A percentile compares a stretch with the other conserved stretches of the same genome.
These are phyloP conservation scores for Rhodophaea formosa DNA, from an alignment of 2,888 invertebrate genomes.

Conservation along the genomic window DNA sequence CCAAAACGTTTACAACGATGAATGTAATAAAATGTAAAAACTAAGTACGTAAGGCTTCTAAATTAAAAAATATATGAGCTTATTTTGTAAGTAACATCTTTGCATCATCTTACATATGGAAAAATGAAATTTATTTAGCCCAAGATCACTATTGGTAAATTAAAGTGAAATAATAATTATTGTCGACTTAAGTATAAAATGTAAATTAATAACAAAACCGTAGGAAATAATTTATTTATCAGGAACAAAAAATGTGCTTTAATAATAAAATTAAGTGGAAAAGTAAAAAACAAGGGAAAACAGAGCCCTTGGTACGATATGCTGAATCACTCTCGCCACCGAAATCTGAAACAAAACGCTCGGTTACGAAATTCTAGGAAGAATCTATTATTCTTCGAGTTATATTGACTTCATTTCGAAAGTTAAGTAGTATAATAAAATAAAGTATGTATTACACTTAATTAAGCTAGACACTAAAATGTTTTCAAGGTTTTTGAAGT, in stretches of 20 bases:
- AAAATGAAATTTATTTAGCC: too few species aligned
- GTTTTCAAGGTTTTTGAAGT: too few species aligned
- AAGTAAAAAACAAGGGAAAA: constrained; percentile 41
- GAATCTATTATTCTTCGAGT: constrained; percentile 12
- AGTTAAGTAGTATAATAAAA: background rate
- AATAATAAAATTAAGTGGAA: constrained; percentile 42
- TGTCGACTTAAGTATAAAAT: background rate
- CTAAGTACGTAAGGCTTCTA: too few species aligned
- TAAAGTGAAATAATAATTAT: constrained; percentile 12
- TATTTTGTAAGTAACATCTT: too few species aligned
- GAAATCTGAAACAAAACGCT: constrained; percentile 52
- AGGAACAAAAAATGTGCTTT: constrained; percentile 45
- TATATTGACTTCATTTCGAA: background rate
- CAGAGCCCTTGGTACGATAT: constrained; percentile 36
- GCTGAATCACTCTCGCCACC: constrained; percentile 56
- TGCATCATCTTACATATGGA: too few species aligned
- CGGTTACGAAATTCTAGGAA: constrained; percentile 5
- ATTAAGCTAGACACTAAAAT: too few species aligned
- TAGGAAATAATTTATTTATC: constrained; percentile 35
- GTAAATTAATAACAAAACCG: background rate
- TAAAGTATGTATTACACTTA: too few species aligned
- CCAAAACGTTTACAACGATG: too few species aligned
- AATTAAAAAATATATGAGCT: too few species aligned
- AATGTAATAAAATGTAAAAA: too few species aligned
- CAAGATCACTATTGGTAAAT: background rate